Evolutionary conservation across 1,140 invertebrate genomes (phyloP), one percentile per base, ranked within the genome.

Genomic region (Lepidurus packardi): DNA sequence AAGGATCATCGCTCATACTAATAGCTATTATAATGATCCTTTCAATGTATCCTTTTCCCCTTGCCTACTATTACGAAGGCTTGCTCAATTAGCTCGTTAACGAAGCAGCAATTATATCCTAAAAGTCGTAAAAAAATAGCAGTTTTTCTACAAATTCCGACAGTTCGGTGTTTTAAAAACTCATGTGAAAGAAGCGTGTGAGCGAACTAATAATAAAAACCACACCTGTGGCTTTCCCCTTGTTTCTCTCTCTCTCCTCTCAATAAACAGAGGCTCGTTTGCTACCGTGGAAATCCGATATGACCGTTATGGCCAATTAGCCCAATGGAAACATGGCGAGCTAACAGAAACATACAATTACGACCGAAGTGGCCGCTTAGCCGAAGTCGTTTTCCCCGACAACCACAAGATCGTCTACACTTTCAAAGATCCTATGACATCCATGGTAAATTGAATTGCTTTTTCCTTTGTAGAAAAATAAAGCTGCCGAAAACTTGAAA

Each of bases 311-410:
- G 96, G 96, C 16, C 89, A 94, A 82, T 85, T 98, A 47, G 92
- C 91, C 1, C 92, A 90, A 79, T 98, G 96, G 96, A 92, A 91
- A 80, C 96, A 96, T 91, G 96, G 95, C 21, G 91, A 95, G 74
- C 87, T 96, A 1, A 92, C 90, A 81, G 94, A 96, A 86, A 92
- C 89, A 2, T 97, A 96, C 82, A 91, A 91, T 4, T 96, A 95
- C 81, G 94, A 97, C 82, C 87, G 93, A 82, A 92, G 92, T 79
- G 94, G 94, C 6, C 87, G 94, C 82, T 85, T 97, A 4, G 91
- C 91, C 81, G 93, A 95, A 85, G 94, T 96, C 73, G 92, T 92
- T 80, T 95, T 95, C 83, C 92, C 92, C 5, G 94, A 96, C 84
- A 92, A 92, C 1, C 93, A 92, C 0, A 92, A 93, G 0, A 90